A percentile compares a stretch with the other conserved stretches of the same genome.
phyloP scores from a whole-genome alignment of 2,888 invertebrate genomes.

The Heliconius hortense region DNA sequence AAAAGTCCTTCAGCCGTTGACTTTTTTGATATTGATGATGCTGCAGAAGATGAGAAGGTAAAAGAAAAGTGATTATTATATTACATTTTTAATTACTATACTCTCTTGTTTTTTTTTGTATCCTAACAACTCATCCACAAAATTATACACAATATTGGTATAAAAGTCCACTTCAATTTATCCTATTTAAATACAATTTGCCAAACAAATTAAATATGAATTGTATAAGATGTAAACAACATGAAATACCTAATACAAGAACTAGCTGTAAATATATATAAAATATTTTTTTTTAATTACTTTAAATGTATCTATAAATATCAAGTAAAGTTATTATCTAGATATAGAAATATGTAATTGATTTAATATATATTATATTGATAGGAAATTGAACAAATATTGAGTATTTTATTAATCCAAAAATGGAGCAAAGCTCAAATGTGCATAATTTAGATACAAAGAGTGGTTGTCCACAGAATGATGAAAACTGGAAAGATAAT shows the following conservation, averaged over 20 bases:
- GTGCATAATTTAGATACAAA: slow-evolving; percentile 49
- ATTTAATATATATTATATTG: background rate
- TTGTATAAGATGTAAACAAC: background rate
- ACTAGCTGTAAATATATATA: too few relatives aligned
- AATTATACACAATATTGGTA: background rate
- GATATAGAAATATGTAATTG: background rate
- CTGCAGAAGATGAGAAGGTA: slow-evolving; percentile 95
- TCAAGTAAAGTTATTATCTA: background rate
- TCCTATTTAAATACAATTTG: background rate
- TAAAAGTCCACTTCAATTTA: background rate
- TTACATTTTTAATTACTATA: slow-evolving; percentile 8
- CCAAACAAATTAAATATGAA: background rate
- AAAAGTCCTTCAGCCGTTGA: slow-evolving; percentile 89
- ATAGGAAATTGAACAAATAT: background rate
- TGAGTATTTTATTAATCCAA: background rate
- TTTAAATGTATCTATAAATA: background rate
- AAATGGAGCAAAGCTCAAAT: slow-evolving; percentile 3
- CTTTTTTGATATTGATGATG: slow-evolving; percentile 96
- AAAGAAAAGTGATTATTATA: slow-evolving; percentile 17
- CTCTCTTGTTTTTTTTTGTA: background rate
- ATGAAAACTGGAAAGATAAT: slow-evolving; percentile 47
- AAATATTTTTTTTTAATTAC: background rate
- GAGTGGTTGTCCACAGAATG: slow-evolving; percentile 62
- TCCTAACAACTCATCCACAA: background rate
- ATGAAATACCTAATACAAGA: background rate